A percentile compares a stretch with the other conserved stretches of the same genome.
These are phyloP conservation scores for Parnassius glacialis DNA, from an alignment of 2,888 invertebrate species.

Conservation along the genomic window DNA sequence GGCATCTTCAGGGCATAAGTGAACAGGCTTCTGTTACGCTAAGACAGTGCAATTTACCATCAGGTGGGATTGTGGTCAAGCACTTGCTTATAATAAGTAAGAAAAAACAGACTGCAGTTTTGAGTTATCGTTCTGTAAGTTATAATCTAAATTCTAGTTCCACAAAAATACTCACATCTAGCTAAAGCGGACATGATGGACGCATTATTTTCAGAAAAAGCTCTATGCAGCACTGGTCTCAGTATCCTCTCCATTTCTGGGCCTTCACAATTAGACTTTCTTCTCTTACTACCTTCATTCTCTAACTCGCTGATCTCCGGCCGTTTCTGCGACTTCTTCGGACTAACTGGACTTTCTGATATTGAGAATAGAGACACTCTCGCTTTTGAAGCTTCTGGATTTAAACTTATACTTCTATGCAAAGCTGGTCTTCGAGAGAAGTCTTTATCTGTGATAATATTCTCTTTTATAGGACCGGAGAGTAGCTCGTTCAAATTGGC, in stretches of 20 bases:
- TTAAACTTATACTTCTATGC: slow-evolving; percentile 60
- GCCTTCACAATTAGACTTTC: slow-evolving; percentile 46
- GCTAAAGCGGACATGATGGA: slow-evolving; percentile 87
- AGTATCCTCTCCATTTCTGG: slow-evolving; percentile 34
- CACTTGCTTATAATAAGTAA: too few species aligned
- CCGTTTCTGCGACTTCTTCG: slow-evolving; percentile 76
- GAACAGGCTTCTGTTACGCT: too few species aligned
- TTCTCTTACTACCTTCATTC: slow-evolving; percentile 59
- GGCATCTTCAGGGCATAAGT: too few species aligned
- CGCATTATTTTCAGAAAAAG: slow-evolving; percentile 89
- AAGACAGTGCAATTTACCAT: too few species aligned
- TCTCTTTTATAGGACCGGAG: slow-evolving; percentile 62
- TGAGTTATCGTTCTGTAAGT: too few species aligned
- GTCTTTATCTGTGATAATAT: slow-evolving; percentile 42
- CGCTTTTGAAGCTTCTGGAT: slow-evolving; percentile 50
- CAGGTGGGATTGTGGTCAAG: too few species aligned
- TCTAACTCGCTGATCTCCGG: slow-evolving; percentile 78
- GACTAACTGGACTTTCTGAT: slow-evolving; percentile 48
- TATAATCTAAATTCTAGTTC: too few species aligned
- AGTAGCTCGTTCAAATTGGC: slow-evolving; percentile 62
- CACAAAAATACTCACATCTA: slow-evolving; percentile 74
- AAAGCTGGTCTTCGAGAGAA: slow-evolving; percentile 45
- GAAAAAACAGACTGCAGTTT: too few species aligned
- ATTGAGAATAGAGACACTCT: slow-evolving; percentile 54
- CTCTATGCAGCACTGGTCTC: slow-evolving; percentile 79